Base-by-base conservation (phyloP, 2,113 vertebrate genomes). In the Ciconia boyciana region DNA sequence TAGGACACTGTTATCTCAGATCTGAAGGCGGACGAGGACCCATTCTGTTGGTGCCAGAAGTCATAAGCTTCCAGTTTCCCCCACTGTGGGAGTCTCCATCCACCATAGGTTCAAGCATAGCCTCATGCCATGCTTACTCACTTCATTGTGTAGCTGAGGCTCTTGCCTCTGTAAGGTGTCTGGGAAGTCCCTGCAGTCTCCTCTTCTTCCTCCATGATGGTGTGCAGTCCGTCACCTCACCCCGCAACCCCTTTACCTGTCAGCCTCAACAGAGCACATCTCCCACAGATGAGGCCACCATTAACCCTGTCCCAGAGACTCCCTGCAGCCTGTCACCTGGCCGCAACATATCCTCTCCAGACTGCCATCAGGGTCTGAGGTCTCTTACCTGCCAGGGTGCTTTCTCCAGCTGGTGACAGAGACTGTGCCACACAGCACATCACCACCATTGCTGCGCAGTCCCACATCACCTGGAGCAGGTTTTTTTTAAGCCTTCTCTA, bases 371-470 rank as follows among this genome's bases (percentile, higher is more conserved):
- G 13, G 11, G 10, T 19, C 8, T 7, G 19, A 57, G 34, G 5
- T 75, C 18, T 79, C 46, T 54, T 46, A 29, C 36, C 25, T 68
- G 28, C 22, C n/a, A 49, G 20, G 7, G 24, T 60, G 41, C 22
- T 65, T 68, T 62, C 52, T 71, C 14, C 71, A 83, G n/a, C 54
- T 32, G 28, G 14, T 15, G 49, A 21, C 41, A 55, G 49, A 64
- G 64, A 61, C 9, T 4, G 12, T 2, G 1, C 9, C 46, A 32
- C 13, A 16, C 0, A 1, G 61, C 1, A 3, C 21, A 57, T 81
- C n/a, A 13, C 55, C 18, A 39, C 31, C 9, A 6, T 20, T 79
- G n/a, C 76, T 80, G 62, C 87, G 28, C 31, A 24, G 25, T 46
- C 32, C 31, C 18, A 7, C 18, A 32, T n/a, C n/a, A 51, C 48